These are phyloP conservation scores for Choristoneura rosaceana DNA, from an alignment of 2,888 invertebrate species.

Conservation along the genomic window DNA sequence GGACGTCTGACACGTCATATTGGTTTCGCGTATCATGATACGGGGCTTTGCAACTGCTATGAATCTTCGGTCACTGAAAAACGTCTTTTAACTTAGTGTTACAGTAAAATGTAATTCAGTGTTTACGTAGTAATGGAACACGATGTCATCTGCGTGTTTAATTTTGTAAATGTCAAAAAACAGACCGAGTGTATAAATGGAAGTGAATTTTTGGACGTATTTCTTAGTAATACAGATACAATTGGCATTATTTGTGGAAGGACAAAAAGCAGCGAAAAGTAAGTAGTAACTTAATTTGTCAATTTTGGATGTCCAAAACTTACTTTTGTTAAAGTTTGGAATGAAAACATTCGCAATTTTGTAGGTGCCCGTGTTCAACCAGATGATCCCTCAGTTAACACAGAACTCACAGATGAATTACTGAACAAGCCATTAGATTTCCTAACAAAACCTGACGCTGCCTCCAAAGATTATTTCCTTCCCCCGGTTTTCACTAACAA, in stretches of 20 bases:
- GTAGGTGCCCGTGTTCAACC: slow-evolving; percentile 58
- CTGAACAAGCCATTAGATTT: slow-evolving; percentile 66
- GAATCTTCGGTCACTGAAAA: neutral
- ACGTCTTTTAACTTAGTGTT: neutral
- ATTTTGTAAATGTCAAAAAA: slow-evolving; percentile 64
- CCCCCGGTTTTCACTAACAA: slow-evolving; percentile 69
- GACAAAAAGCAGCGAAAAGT: slow-evolving; percentile 67
- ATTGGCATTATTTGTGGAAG: slow-evolving; percentile 60
- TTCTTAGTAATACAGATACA: slow-evolving; percentile 65
- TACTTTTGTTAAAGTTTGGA: neutral
- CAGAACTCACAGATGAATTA: slow-evolving; percentile 51
- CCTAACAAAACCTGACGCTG: slow-evolving; percentile 56
- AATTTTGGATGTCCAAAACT: neutral
- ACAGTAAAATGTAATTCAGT: slow-evolving; percentile 44
- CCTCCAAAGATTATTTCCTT: slow-evolving; percentile 71
- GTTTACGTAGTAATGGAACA: slow-evolving; percentile 74
- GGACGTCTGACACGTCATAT: slow-evolving; percentile 5
- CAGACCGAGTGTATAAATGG: slow-evolving; percentile 74
- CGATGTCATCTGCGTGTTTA: slow-evolving; percentile 59
- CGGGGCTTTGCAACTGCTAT: neutral
- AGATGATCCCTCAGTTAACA: slow-evolving; percentile 46
- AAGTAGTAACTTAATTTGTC: slow-evolving; percentile 51
- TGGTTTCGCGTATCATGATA: slow-evolving; percentile 16
- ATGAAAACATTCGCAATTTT: slow-evolving; percentile 45
- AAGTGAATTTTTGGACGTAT: slow-evolving; percentile 75